phyloP scores from a whole-genome alignment of 2,113 vertebrate species.

The Rutilus rutilus region DNA sequence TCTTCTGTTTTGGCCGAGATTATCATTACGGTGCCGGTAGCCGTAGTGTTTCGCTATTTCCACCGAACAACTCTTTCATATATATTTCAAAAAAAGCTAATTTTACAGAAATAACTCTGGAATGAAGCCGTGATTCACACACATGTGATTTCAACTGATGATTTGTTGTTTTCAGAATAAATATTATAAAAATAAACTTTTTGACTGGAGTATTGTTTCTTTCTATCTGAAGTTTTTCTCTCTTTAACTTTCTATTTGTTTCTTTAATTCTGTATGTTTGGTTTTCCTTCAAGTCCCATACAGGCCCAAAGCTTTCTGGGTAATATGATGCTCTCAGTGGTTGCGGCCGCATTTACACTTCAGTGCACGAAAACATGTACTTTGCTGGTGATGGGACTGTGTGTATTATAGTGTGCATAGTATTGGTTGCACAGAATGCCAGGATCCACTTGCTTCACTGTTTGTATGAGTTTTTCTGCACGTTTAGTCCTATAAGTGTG shows the following conservation, averaged over 20 bases:
- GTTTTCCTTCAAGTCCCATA: not conserved
- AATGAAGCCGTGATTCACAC: not conserved
- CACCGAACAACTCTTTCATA: slow-evolving; percentile 27
- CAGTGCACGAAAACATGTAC: not conserved
- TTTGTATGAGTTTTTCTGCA: not conserved
- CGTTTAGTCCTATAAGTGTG: not conserved
- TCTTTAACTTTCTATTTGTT: not conserved
- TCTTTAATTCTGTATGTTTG: not conserved
- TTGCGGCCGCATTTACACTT: not conserved
- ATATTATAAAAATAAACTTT: not conserved
- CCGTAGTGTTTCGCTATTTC: slow-evolving; percentile 38
- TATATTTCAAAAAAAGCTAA: not conserved
- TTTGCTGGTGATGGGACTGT: not conserved
- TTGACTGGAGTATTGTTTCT: not conserved
- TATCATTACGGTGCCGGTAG: slow-evolving; percentile 52
- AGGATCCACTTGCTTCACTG: not conserved
- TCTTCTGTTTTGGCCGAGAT: not conserved
- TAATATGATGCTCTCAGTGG: not conserved
- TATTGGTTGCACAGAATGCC: not conserved
- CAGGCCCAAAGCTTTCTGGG: not conserved
- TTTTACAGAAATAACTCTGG: not conserved
- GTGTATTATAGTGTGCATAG: not conserved
- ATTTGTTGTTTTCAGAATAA: slow-evolving; percentile 47
- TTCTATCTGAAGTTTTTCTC: not conserved
- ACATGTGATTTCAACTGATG: slow-evolving; percentile 43